Conservation (phyloP, 2,113 vertebrate genomes). For the Oophaga pumilio region DNA sequence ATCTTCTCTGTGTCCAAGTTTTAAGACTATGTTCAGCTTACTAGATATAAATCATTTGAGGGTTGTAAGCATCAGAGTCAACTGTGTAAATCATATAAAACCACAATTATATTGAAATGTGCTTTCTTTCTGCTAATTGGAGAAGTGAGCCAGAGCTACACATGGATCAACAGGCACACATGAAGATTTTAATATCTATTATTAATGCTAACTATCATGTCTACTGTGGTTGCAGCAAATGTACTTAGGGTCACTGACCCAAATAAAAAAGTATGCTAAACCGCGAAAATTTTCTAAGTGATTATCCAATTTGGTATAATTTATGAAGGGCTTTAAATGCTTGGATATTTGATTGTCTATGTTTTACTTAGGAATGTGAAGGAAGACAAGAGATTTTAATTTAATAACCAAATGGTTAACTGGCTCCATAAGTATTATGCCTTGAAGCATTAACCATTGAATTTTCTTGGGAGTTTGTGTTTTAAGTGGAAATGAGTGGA, state of each 20-base stretch:
- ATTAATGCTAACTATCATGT: conserved; percentile 19
- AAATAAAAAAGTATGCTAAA: background rate
- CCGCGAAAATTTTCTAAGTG: conserved; percentile 1
- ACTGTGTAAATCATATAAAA: conserved; percentile 40
- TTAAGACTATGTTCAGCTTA: conserved; percentile 21
- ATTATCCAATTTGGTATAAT: conserved; percentile 1
- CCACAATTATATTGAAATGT: conserved; percentile 40
- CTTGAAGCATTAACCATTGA: too few species aligned
- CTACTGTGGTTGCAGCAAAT: background rate
- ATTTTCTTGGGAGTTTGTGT: background rate
- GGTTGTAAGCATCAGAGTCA: conserved; percentile 27
- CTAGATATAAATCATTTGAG: conserved; percentile 38
- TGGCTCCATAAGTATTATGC: background rate
- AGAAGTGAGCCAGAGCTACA: background rate
- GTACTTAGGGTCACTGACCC: conserved; percentile 19
- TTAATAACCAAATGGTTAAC: conserved; percentile 9
- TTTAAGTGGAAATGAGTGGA: background rate
- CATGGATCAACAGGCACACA: conserved; percentile 27
- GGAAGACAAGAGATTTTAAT: conserved; percentile 1
- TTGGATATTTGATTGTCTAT: background rate
- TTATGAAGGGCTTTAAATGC: background rate
- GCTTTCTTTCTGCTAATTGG: conserved; percentile 30
- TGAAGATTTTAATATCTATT: background rate
- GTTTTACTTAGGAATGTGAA: background rate
- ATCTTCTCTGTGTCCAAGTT: conserved; percentile 31